Base-by-base conservation (phyloP, 2,888 invertebrate species). In the Griposia aprilina region DNA sequence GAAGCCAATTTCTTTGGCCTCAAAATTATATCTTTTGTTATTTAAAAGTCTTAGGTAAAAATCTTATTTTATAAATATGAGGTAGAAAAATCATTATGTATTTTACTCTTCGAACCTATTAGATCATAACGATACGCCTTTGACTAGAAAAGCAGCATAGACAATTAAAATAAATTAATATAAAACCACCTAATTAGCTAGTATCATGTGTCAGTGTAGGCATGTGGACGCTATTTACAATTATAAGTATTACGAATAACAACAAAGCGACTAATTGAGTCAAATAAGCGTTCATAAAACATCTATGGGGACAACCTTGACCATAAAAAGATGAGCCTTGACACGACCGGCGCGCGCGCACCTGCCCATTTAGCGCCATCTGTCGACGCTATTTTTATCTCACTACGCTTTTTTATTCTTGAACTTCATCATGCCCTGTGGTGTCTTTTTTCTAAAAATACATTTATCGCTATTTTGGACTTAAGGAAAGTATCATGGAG, bases 271-370 rank as follows among this genome's bases (percentile, higher is more conserved):
- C 74, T 83, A 84, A 88, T 88, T 86, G 82, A 76, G 80, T 87
- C 82, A 82, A 85, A 87, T 87, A 81, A 84, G 50, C 80, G 68
- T 74, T 87, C 74, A 78, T 88, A 82, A 77, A 85, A 75, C 80
- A 80, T 87, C 74, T 83, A 87, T 84, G 86, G 82, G 66, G 70
- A 81, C 82, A 89, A 87, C 92, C 93, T 93, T 93, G 93, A 90
- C 92, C 92, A 90, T 90, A 90, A 89, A 87, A 82, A 88, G 81
- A 85, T 85, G 84, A 83, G 86, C 92, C 91, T 93, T 93, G 93
- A 92, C 91, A 91, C 82, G 81, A 80, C 65, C 55, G 74, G 84
- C 90, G 90, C 90, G 88, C 87, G 89, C 91, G 89, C 91, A 92
- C 92, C 90, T 91, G 92, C 81, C 81, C 63, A 59, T 70, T 76